phyloP scores from a whole-genome alignment of 2,797 vertebrate species.

The Rhincodon typus region DNA sequence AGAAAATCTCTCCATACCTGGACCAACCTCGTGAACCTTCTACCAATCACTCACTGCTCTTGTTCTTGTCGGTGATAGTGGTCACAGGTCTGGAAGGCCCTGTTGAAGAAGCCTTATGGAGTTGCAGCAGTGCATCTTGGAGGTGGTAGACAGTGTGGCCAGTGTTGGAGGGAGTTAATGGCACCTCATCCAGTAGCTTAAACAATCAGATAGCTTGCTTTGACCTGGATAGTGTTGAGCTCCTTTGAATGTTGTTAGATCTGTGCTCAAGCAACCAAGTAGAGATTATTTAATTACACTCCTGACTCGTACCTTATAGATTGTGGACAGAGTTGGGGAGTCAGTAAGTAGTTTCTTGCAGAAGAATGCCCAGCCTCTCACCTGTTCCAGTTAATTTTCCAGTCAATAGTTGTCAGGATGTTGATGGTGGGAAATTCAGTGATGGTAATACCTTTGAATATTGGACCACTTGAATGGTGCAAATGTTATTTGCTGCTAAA shows the following conservation, averaged over 20 bases:
- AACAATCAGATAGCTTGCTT: background rate
- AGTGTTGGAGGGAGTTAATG: background rate
- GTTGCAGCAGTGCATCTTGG: background rate
- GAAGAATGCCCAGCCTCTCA: background rate
- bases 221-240: background rate
- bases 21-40: no score
- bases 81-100: background rate
- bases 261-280: background rate
- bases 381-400: background rate
- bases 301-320: background rate
- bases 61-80: background rate
- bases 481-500: background rate
- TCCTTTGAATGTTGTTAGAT: background rate
- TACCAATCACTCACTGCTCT: background rate
- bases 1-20: no score
- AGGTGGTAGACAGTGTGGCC: background rate
- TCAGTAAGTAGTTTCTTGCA: background rate
- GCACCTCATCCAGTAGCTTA: background rate
- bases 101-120: background rate
- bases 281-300: background rate
- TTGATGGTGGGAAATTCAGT: background rate
- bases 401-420: background rate
- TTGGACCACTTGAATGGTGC: background rate
- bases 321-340: background rate
- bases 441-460: background rate